A percentile compares a stretch with the other conserved stretches of the same genome.
Conservation (phyloP, 1,140 invertebrate genomes). For the Armadillidium nasatum region DNA sequence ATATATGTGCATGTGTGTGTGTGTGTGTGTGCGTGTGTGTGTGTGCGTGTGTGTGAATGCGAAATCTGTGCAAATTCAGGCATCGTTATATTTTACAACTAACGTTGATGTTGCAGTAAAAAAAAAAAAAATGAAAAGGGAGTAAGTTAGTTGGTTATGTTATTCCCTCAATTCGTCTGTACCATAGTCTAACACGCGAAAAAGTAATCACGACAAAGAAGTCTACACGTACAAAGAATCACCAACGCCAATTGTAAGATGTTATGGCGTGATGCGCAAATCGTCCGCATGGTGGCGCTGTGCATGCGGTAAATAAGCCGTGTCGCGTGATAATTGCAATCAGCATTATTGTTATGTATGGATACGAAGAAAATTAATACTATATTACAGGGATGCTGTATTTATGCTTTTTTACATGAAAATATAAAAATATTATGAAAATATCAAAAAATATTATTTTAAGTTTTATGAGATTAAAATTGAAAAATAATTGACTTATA, state of each 20-base stretch:
- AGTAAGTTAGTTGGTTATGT: background rate
- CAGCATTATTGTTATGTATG: conserved; percentile 1
- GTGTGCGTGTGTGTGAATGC: no score
- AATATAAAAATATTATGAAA: background rate
- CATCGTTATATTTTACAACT: no score
- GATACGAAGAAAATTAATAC: background rate
- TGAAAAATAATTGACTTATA: background rate
- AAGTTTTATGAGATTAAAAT: no score
- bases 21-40: no score
- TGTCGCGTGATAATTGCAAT: conserved; percentile 3
- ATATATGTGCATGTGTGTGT: no score
- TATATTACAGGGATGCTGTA: background rate
- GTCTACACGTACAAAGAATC: background rate
- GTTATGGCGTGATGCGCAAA: background rate
- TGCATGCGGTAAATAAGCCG: background rate
- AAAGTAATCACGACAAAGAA: conserved; percentile 12
- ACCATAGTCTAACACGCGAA: background rate
- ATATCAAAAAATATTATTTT: no score
- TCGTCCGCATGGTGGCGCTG: background rate
- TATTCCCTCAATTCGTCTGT: background rate
- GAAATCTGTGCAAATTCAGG: no score
- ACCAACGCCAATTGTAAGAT: no score
- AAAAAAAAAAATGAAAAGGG: background rate
- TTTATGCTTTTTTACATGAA: background rate
- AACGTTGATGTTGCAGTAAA: background rate